Percentiles rank a stretch among this genome's conserved stretches.
phyloP scores from a whole-genome alignment of 2,888 invertebrate species.

The Lepidonotus clava region DNA sequence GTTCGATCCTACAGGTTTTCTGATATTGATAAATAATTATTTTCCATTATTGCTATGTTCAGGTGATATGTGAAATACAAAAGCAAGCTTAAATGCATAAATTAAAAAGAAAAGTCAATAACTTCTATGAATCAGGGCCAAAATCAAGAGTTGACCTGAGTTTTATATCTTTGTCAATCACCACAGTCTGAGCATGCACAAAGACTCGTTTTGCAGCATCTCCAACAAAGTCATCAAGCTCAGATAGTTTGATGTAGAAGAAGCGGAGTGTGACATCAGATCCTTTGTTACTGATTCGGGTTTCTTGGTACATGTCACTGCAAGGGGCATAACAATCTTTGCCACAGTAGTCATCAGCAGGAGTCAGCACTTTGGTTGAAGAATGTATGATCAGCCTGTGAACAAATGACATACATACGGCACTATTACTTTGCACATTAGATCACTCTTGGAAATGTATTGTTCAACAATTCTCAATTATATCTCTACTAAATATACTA shows the following conservation, averaged over 20 bases:
- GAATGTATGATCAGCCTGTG: constrained; percentile 37
- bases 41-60: no score
- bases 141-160: not conserved
- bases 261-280: constrained; percentile 36
- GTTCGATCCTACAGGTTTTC: no score
- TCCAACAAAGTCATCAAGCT: constrained; percentile 19
- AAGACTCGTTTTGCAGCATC: constrained; percentile 2
- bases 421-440: no score
- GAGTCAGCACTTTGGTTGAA: not conserved
- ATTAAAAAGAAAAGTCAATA: no score
- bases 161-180: constrained; percentile 25
- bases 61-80: no score
- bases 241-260: constrained; percentile 46
- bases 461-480: no score
- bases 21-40: no score
- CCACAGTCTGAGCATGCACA: constrained; percentile 41
- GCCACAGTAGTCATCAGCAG: not conserved
- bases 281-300: not conserved
- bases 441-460: no score
- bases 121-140: no score
- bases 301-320: constrained; percentile 25
- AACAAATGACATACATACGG: no score
- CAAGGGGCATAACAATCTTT: constrained; percentile 42
- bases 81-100: no score
- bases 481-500: no score